Evolutionary conservation across 92 coral and sea anemone genomes (phyloP), one percentile per base, ranked within the genome.

Genomic region (Heteractis magnifica): DNA sequence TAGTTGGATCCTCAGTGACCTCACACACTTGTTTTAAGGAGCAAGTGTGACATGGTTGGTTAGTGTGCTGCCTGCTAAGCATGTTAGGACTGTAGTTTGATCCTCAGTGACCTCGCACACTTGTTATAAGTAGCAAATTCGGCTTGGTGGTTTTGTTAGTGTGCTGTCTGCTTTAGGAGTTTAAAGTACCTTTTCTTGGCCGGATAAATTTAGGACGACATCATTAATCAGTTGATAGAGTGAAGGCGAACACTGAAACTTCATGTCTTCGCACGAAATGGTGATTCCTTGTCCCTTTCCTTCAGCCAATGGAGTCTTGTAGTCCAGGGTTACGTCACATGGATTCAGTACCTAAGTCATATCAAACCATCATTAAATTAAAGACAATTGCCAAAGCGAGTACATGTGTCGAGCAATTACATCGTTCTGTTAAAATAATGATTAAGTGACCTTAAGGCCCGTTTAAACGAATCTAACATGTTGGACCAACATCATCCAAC

Each of bases 271-370:
- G 13, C 92, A 77, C 5, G 82, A 79, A 49, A 96, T 81, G 16
- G 52, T 20, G 21, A 96, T 89, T 70, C 91, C 96, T 81, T 92
- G 94, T 16, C 99, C 99, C 18, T 88, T 88, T 50, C 97, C 93
- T 48, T 70, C 90, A 26, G 78, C 56, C 52, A 93, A 90, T 0
- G 98, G 98, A 10, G 91, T 86, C 56, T 81, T 83, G 88, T 93
- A 96, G 20, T 81, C 87, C 65, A 96, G 83, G 9, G 88, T 91
- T 5, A 96, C 75, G 13, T 89, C 86, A 77, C 99, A 93, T 14
- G 99, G 98, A 59, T 81, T 92, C 60, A 96, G 77, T 64, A 96
- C 98, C 99, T 96, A 76, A 60, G 21, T 10, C 10, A 14, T 49
- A 72, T 8, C 52, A 72, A 34, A 20, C 0, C 16, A 5, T 55